Base-by-base conservation (phyloP, 2,888 invertebrate genomes). In the Drosophila cracens region DNA sequence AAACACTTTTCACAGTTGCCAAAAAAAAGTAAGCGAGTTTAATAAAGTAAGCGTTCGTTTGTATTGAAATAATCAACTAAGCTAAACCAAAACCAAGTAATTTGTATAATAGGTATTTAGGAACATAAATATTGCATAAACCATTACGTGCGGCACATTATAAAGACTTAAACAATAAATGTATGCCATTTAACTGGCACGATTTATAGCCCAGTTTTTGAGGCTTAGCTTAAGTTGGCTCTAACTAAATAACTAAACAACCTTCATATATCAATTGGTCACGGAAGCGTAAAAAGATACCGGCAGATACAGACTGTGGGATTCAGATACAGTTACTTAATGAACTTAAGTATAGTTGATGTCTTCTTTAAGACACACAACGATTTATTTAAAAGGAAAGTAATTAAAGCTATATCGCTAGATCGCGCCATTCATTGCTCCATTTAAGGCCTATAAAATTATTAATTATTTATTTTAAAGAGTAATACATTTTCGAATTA, bases 221-320 rank as follows among this genome's bases (percentile, higher is more conserved):
- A 25, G 62, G 34, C 56, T 46, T 29, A 29, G 18, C 8, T 66
- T 21, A 49, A 67, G 53, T 49, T 31, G 18, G 4, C 53, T 16
- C 21, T 31, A 66, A 66, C 65, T 61, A 46, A 61, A 62, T 60
- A 52, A 10, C 65, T 38, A 43, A 46, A 7, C 11, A 46, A 51
- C 64, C 51, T 18, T 38, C 64, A 84, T 81, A 64, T 59, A 70
- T 67, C 76, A 80, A 34, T 60, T 67, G 70, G 46, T 31, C 70
- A 53, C 40, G 49, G 46, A 70, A 62, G 72, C 52, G 59, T 62
- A 43, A 40, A 61, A 43, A 48, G 21, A 34, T 31, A 54, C 38
- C 25, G 18, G 1, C 40, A 51, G 40, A 31, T 16, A 6, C 51
- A 56, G 27, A 40, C 58, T 33, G 33, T 21, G 43, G 21, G 16